Conservation (phyloP, 2,888 invertebrate genomes). For the Bugulina stolonifera region DNA sequence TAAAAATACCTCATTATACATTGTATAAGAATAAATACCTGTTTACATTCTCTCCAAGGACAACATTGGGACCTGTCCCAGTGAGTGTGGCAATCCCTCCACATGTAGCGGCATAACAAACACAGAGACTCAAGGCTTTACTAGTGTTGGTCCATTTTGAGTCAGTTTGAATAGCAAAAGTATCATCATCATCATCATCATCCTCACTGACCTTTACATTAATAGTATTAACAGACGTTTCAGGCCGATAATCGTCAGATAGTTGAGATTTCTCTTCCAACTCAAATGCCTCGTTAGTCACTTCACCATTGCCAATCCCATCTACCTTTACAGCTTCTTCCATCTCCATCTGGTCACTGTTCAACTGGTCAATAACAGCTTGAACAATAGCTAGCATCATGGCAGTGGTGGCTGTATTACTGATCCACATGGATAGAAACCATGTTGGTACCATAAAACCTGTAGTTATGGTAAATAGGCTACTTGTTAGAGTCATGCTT, state of each 20-base stretch:
- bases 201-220: background rate
- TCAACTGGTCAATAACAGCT: slow-evolving; percentile 72
- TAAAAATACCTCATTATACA: too few relatives aligned
- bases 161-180: background rate
- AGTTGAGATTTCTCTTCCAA: background rate
- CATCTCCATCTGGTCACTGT: background rate
- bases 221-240: background rate
- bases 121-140: slow-evolving; percentile 29
- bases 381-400: slow-evolving; percentile 91
- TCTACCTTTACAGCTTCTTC: too few relatives aligned
- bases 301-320: background rate
- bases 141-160: background rate
- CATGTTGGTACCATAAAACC: slow-evolving; percentile 42
- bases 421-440: slow-evolving; percentile 45
- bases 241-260: too few relatives aligned
- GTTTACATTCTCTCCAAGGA: slow-evolving; percentile 28
- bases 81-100: slow-evolving; percentile 31
- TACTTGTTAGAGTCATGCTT: too few relatives aligned
- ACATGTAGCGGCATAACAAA: slow-evolving; percentile 30
- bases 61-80: slow-evolving; percentile 31
- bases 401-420: slow-evolving; percentile 59
- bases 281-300: background rate
- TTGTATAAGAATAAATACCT: too few relatives aligned
- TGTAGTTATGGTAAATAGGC: too few relatives aligned
- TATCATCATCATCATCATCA: background rate